A percentile compares a stretch with the other conserved stretches of the same genome.
Conservation (phyloP, 2,888 invertebrate genomes). For the Torymus auratus region DNA sequence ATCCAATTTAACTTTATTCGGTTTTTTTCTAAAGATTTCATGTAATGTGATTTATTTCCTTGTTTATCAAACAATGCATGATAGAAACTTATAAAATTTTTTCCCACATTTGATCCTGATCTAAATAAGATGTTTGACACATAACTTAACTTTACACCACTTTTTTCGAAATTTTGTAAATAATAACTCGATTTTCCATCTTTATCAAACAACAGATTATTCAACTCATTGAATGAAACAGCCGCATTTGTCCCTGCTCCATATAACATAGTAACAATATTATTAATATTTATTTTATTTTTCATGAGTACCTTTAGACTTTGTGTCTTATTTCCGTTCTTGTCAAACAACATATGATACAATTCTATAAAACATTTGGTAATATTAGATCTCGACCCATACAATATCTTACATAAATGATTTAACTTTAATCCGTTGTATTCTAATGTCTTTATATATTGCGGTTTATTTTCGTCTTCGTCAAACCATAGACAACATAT, state of each 20-base stretch:
- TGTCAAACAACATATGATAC: constrained; percentile 12
- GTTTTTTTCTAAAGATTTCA: neutral
- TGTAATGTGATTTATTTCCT: constrained; percentile 2
- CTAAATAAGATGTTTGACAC: constrained; percentile 64
- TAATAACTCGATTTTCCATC: constrained; percentile 28
- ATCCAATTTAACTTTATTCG: neutral
- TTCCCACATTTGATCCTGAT: constrained; percentile 62
- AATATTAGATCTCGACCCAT: constrained; percentile 7
- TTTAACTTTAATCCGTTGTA: neutral
- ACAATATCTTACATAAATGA: constrained; percentile 1
- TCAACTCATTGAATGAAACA: no score
- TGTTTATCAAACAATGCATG: no score
- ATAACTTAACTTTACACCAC: constrained; percentile 61
- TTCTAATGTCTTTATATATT: neutral
- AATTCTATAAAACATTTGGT: neutral
- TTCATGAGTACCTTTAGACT: neutral
- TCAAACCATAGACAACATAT: no score
- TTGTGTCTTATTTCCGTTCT: neutral
- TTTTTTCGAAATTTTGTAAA: constrained; percentile 55
- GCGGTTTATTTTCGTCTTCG: neutral
- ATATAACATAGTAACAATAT: no score
- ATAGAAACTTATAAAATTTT: constrained; percentile 20
- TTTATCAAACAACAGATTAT: constrained; percentile 57
- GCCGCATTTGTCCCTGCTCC: no score
- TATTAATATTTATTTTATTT: no score